Percentiles rank a stretch among this genome's conserved stretches.
These are phyloP conservation scores for Onychorhynchus coronatus DNA, from an alignment of 2,113 vertebrate genomes.

Conservation along the genomic window DNA sequence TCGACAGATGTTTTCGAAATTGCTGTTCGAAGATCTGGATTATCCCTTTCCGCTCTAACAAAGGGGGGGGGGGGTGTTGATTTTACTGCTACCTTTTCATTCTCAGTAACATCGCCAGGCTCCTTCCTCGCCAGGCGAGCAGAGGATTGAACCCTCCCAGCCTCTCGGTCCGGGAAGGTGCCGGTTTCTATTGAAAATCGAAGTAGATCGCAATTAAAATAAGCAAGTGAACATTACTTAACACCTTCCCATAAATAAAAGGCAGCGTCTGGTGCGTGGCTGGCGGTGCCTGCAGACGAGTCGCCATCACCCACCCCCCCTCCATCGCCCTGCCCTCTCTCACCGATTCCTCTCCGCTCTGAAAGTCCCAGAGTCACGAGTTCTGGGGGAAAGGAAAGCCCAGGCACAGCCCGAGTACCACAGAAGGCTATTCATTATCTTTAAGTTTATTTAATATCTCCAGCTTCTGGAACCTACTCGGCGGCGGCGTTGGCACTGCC, in stretches of 20 bases:
- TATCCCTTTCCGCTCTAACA: not conserved
- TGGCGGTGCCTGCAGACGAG: not conserved
- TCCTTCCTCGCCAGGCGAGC: not conserved
- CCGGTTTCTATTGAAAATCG: not conserved
- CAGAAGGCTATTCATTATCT: conserved; percentile 71
- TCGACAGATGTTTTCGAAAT: not conserved
- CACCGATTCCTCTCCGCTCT: not conserved
- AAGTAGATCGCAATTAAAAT: not conserved
- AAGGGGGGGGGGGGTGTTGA: not conserved
- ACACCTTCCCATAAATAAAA: not conserved
- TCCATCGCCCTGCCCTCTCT: not conserved
- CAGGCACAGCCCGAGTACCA: conserved; percentile 55
- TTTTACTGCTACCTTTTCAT: not conserved
- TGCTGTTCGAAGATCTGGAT: not conserved
- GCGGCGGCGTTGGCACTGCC: conserved; percentile 48
- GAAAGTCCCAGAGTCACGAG: not conserved
- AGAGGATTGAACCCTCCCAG: not conserved
- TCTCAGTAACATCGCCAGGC: not conserved
- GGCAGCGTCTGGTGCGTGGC: fast-evolving
- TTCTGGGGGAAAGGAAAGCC: not conserved
- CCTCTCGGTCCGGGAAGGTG: not conserved
- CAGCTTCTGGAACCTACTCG: conserved; percentile 61
- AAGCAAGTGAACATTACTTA: not conserved
- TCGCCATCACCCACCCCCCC: not conserved
- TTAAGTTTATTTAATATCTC: conserved; percentile 75